A percentile compares a stretch with the other conserved stretches of the same genome.
Evolutionary conservation across 2,113 vertebrate genomes (phyloP).

Genomic region (Solenodon paradoxus): DNA sequence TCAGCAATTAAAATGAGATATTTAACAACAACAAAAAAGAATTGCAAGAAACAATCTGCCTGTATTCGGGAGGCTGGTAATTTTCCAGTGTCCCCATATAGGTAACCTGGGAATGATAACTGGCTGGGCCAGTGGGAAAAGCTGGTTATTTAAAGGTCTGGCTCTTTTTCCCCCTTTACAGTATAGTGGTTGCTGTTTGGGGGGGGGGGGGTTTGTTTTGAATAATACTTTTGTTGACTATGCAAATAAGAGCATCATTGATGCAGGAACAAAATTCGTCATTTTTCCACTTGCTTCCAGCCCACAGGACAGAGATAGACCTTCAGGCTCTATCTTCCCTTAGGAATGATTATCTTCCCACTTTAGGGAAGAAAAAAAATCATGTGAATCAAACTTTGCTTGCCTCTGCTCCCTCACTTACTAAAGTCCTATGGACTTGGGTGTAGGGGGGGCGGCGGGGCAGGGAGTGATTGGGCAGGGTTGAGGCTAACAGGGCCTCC

Average conservation of each 20-base stretch:
- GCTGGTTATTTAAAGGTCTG: conserved; percentile 52
- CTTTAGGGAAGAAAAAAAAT: background rate
- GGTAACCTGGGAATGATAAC: conserved; percentile 60
- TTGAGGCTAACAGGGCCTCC: background rate
- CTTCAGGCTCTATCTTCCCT: background rate
- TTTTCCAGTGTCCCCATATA: conserved; percentile 66
- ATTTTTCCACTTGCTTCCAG: background rate
- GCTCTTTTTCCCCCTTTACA: background rate
- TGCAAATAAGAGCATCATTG: background rate
- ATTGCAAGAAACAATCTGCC: background rate
- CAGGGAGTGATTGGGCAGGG: background rate
- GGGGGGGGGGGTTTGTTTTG: background rate
- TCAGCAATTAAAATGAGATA: background rate
- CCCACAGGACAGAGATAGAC: background rate
- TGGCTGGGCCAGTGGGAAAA: conserved; percentile 48
- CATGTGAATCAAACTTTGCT: background rate
- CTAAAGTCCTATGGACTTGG: background rate
- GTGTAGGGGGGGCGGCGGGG: background rate
- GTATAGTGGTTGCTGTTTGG: background rate
- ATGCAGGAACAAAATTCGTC: background rate
- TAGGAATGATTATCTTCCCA: background rate
- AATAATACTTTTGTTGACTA: background rate
- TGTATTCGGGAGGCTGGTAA: conserved; percentile 37
- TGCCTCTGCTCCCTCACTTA: background rate
- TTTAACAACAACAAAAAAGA: too few relatives aligned